phyloP scores from a whole-genome alignment of 2,888 invertebrate species.

The Hypolimnas misippus region DNA sequence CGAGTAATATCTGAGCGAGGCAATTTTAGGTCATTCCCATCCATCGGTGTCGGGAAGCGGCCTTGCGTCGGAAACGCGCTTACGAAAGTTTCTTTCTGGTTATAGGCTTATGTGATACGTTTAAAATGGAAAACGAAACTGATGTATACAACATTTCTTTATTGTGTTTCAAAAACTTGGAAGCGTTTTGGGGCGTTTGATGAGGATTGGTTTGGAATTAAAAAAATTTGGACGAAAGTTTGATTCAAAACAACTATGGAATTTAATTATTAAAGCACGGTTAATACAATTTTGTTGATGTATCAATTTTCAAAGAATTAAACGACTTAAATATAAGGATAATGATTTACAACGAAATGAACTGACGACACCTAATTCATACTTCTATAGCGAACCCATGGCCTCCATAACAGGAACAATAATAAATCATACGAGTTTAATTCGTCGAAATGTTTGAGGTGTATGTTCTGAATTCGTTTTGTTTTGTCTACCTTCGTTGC shows the following conservation, averaged over 20 bases:
- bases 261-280: too few relatives aligned
- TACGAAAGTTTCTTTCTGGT: constrained; percentile 16
- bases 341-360: neutral
- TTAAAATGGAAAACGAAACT: neutral
- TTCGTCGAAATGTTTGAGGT: constrained; percentile 61
- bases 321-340: too few relatives aligned
- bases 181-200: too few relatives aligned
- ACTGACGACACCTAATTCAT: neutral
- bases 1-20: constrained; percentile 48
- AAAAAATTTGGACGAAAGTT: too few relatives aligned
- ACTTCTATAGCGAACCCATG: constrained; percentile 15
- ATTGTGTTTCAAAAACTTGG: too few relatives aligned
- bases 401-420: constrained; percentile 10
- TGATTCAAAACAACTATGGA: too few relatives aligned
- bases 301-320: too few relatives aligned
- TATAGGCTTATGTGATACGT: neutral
- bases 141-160: too few relatives aligned
- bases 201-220: too few relatives aligned
- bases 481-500: constrained; percentile 62
- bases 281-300: too few relatives aligned
- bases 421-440: constrained; percentile 42
- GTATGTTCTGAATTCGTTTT: constrained; percentile 58
- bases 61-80: constrained; percentile 54
- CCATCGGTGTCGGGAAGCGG: constrained; percentile 54
- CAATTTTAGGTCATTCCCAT: constrained; percentile 78